These are phyloP conservation scores for Atherinomorus stipes DNA, from an alignment of 2,113 vertebrate genomes.

Conservation along the genomic window DNA sequence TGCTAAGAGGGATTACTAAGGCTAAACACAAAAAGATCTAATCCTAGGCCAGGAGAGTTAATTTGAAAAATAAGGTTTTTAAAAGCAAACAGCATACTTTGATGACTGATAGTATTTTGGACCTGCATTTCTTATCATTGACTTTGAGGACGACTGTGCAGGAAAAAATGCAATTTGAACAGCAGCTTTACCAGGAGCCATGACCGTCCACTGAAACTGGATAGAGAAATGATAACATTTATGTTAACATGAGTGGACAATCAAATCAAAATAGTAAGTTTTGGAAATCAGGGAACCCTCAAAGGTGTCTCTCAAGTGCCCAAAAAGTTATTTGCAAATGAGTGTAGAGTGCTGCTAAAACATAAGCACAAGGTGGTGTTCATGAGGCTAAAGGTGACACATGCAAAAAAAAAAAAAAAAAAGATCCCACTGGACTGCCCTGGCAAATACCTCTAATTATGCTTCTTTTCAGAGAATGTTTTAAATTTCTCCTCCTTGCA, in stretches of 20 bases:
- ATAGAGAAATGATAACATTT: neutral
- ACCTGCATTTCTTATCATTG: slow-evolving; percentile 21
- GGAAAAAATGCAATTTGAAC: neutral
- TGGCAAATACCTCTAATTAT: neutral
- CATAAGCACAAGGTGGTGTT: slow-evolving; percentile 4
- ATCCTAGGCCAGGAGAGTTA: slow-evolving; percentile 61
- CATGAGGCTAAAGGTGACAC: neutral
- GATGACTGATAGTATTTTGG: slow-evolving; percentile 11
- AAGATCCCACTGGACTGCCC: neutral
- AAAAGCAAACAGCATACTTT: neutral
- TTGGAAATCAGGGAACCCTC: neutral
- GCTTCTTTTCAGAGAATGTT: neutral
- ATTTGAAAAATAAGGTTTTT: slow-evolving; percentile 40
- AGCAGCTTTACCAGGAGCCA: slow-evolving; percentile 7
- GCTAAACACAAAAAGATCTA: slow-evolving; percentile 66
- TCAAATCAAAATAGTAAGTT: slow-evolving; percentile 2
- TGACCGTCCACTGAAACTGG: slow-evolving; percentile 6
- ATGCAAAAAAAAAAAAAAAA: neutral
- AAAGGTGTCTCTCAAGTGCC: too few relatives aligned
- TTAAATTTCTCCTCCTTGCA: neutral
- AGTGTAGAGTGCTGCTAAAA: neutral
- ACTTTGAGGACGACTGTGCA: slow-evolving; percentile 7
- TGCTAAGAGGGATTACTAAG: slow-evolving; percentile 63
- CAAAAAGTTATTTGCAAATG: slow-evolving; percentile 3
- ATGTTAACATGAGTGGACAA: neutral